Base-by-base conservation (phyloP, 2,888 invertebrate species). In the Morpho deidamia region DNA sequence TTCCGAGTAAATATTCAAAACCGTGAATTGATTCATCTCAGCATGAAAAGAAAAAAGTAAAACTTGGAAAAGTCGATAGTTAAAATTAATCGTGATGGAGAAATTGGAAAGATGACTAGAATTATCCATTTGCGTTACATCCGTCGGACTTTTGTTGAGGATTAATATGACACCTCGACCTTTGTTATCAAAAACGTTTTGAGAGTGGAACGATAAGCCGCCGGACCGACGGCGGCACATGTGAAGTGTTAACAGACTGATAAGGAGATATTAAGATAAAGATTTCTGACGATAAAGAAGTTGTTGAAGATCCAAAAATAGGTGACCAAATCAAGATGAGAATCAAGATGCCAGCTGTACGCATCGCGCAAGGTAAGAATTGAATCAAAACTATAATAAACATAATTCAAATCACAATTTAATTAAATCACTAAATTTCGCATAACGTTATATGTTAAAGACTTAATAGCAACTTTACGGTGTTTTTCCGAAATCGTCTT, bases 311-410 rank as follows among this genome's bases (percentile, higher is more conserved):
- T 74, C 74, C 81, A 87, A 89, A 88, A 83, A 89, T 89, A 88
- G 89, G 89, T 88, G 89, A 89, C 83, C 89, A 85, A 85, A 83
- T 87, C 95, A 96, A 94, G 93, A 97, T 97, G 97, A 95, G 97
- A 96, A 97, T 96, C 92, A 97, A 97, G 94, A 97, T 96, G 96
- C 97, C 96, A 91, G 97, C 97, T 90, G 96, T 96, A 92, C 94
- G 96, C 92, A 97, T 97, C 93, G 96, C 96, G 92, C 96, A 97
- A 96, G 97, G 97, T 96, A 92, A 93, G 93, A 85, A 10, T 23
- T 23, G 23, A 23, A 23, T 1, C 3, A 23, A 2, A 23, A 23
- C 23, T n/a, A n/a, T n/a, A 12, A 39, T 45, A 43, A 45, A n/a
- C 32, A 4, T 11, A 2, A 12, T 44, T 34, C 4, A 11, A 11